Evolutionary conservation across 1,140 invertebrate species (phyloP).

Genomic region (Paraescarpia echinospica): DNA sequence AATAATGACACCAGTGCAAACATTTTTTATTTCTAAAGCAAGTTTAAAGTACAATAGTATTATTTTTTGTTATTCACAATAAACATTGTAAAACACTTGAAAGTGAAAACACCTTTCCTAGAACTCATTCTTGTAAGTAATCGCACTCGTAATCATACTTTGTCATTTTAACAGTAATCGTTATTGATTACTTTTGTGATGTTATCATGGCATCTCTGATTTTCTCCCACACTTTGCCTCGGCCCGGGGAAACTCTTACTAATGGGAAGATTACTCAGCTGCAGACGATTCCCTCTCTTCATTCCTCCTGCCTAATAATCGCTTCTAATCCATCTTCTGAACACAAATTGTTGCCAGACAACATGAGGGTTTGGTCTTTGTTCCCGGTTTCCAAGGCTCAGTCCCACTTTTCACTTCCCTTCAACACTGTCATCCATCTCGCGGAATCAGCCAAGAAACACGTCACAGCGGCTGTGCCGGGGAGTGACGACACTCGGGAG

Average conservation of each 20-base stretch:
- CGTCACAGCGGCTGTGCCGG: neutral
- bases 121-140: no score
- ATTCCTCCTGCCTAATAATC: neutral
- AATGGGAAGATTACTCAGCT: neutral
- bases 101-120: no score
- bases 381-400: neutral
- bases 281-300: neutral
- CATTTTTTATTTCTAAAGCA: no score
- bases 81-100: neutral
- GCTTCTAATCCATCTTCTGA: neutral
- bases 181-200: no score
- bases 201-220: neutral
- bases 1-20: no score
- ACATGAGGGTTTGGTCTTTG: neutral
- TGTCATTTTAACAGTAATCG: no score
- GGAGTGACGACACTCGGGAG: neutral
- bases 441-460: neutral
- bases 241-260: neutral
- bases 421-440: neutral
- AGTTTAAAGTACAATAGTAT: neutral
- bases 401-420: neutral
- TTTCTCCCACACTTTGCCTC: neutral
- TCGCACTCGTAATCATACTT: no score
- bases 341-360: neutral
- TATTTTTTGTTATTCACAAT: neutral